A percentile compares a stretch with the other conserved stretches of the same genome.
Evolutionary conservation across 1,140 invertebrate species (phyloP).

Genomic region (Monochamus saltuarius): DNA sequence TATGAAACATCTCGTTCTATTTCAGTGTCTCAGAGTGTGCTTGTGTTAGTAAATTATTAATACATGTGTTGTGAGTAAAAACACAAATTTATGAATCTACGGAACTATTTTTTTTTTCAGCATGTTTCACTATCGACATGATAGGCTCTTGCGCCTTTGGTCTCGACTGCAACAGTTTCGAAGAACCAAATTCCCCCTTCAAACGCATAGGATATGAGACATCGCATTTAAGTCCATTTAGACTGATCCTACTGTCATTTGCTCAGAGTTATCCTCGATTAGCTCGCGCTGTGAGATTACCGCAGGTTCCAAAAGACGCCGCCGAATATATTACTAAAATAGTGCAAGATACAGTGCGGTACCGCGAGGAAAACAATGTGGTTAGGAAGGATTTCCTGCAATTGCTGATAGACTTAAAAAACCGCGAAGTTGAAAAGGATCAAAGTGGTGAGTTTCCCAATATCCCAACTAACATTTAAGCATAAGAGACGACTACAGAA

Average conservation of each 20-base stretch:
- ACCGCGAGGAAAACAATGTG: conserved; percentile 25
- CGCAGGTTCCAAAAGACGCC: conserved; percentile 20
- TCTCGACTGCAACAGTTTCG: conserved; percentile 59
- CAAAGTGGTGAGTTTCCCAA: no score
- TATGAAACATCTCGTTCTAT: no score
- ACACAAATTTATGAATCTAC: no score
- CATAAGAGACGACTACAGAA: no score
- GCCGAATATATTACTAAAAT: conserved; percentile 27
- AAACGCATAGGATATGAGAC: conserved; percentile 19
- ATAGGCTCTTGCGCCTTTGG: conserved; percentile 65
- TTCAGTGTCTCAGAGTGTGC: no score
- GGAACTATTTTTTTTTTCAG: conserved; percentile 51
- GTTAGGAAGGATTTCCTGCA: not conserved
- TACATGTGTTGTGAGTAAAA: no score
- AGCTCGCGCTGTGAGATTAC: conserved; percentile 13
- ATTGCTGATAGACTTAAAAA: no score
- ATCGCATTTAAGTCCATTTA: no score
- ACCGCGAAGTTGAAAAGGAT: no score
- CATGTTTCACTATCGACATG: conserved; percentile 63
- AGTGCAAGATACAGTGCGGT: conserved; percentile 32
- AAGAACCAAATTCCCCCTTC: conserved; percentile 58
- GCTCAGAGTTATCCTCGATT: conserved; percentile 12
- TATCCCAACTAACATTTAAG: no score
- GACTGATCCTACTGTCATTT: not conserved
- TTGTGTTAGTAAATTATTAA: no score